Percentiles rank a stretch among this genome's conserved stretches.
Conservation (phyloP, 2,888 invertebrate genomes). For the Drosophila atroscutellata region DNA sequence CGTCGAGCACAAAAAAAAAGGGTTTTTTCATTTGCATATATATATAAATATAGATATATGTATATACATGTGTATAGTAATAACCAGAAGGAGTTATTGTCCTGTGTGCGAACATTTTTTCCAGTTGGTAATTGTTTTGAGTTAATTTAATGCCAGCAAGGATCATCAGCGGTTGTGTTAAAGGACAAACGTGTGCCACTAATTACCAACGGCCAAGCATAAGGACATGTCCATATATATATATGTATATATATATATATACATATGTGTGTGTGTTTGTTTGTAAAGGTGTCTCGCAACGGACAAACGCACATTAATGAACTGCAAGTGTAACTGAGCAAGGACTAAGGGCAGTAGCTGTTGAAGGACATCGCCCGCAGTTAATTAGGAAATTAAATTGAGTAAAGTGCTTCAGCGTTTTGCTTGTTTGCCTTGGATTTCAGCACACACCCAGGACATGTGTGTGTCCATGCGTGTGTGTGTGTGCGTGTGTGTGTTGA, state of each 20-base stretch:
- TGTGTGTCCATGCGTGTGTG: not conserved
- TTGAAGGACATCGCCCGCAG: slow-evolving; percentile 53
- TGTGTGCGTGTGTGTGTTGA: slow-evolving; percentile 10
- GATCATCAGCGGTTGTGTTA: slow-evolving; percentile 66
- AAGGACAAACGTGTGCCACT: slow-evolving; percentile 74
- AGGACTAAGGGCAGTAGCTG: slow-evolving; percentile 1
- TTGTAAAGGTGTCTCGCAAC: slow-evolving; percentile 25
- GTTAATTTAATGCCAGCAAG: slow-evolving; percentile 75
- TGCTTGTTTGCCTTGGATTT: slow-evolving; percentile 60
- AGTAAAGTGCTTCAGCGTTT: slow-evolving; percentile 77
- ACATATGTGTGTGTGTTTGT: not conserved
- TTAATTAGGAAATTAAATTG: slow-evolving; percentile 83
- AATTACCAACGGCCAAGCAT: slow-evolving; percentile 67
- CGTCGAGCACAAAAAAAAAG: slow-evolving; percentile 41
- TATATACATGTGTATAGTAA: slow-evolving; percentile 35
- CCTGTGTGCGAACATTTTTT: slow-evolving; percentile 27
- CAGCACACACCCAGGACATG: not conserved
- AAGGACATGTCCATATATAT: slow-evolving; percentile 9
- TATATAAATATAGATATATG: slow-evolving; percentile 30
- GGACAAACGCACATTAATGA: slow-evolving; percentile 57
- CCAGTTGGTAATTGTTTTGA: slow-evolving; percentile 74
- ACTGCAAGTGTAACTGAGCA: slow-evolving; percentile 27
- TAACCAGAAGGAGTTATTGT: slow-evolving; percentile 30
- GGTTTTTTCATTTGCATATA: slow-evolving; percentile 22
- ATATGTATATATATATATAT: not conserved